phyloP scores from a whole-genome alignment of 2,797 vertebrate species.

The Parauchenoglanis ngamensis region DNA sequence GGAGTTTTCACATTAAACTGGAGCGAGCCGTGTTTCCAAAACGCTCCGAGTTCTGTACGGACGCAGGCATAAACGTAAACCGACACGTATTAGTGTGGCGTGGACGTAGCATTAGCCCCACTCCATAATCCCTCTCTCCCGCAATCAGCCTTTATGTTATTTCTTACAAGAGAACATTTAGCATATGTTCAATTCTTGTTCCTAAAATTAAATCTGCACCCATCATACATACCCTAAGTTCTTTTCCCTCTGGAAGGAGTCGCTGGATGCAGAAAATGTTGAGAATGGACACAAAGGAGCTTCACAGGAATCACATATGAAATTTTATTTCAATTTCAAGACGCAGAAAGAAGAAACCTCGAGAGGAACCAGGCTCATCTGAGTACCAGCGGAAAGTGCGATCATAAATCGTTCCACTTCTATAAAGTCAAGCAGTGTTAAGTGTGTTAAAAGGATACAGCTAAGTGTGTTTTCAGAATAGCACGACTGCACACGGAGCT shows the following conservation, averaged over 20 bases:
- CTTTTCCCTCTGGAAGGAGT: neutral
- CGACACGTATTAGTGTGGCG: too few species aligned
- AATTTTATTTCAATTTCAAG: neutral
- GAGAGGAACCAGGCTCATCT: neutral
- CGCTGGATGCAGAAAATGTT: neutral
- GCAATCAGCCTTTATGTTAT: neutral
- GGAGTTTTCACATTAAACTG: too few species aligned
- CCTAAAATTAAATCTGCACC: too few species aligned
- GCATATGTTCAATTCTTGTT: too few species aligned
- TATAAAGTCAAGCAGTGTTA: neutral
- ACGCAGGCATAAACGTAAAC: too few species aligned
- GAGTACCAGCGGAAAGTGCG: neutral
- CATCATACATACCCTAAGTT: too few species aligned
- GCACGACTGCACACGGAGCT: neutral
- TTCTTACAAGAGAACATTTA: neutral
- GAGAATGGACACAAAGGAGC: neutral
- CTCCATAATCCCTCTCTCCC: too few species aligned
- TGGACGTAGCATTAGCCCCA: too few species aligned
- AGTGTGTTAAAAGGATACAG: neutral
- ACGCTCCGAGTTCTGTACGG: too few species aligned
- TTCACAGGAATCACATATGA: neutral
- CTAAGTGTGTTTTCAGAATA: neutral
- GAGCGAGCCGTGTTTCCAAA: too few species aligned
- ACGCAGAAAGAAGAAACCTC: neutral
- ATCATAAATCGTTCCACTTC: neutral